Evolutionary conservation across 1,140 invertebrate genomes (phyloP).

Genomic region (Drosophila ohnishii): DNA sequence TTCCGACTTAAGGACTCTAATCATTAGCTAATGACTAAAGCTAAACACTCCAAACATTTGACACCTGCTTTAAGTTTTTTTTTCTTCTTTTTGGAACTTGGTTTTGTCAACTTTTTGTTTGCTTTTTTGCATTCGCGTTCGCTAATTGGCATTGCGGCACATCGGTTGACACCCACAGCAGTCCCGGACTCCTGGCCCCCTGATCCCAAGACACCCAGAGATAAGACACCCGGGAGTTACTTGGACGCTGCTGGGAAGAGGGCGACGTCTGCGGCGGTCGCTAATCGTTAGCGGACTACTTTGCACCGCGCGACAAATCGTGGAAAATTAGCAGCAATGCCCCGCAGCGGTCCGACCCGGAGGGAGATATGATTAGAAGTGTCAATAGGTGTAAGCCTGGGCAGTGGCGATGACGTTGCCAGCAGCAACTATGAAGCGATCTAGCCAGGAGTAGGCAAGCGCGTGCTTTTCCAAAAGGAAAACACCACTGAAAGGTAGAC

Average conservation of each 20-base stretch:
- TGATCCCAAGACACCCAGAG: slow-evolving; percentile 18
- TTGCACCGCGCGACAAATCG: slow-evolving; percentile 44
- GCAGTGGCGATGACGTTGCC: slow-evolving; percentile 41
- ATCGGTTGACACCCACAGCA: slow-evolving; percentile 37
- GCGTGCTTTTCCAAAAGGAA: slow-evolving; percentile 15
- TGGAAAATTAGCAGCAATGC: slow-evolving; percentile 37
- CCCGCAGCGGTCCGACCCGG: slow-evolving; percentile 23
- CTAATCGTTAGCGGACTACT: slow-evolving; percentile 56
- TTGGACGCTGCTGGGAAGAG: slow-evolving; percentile 16
- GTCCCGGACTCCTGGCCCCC: slow-evolving; percentile 5
- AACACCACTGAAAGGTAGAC: background rate
- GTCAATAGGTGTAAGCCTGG: slow-evolving; percentile 65
- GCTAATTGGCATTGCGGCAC: slow-evolving; percentile 48
- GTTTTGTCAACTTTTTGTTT: slow-evolving; percentile 19
- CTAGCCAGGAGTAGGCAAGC: slow-evolving; percentile 6
- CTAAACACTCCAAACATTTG: slow-evolving; percentile 20
- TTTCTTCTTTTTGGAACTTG: slow-evolving; percentile 5
- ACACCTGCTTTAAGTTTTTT: slow-evolving; percentile 7
- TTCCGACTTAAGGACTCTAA: slow-evolving; percentile 11
- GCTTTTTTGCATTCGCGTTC: slow-evolving; percentile 29
- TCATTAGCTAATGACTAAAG: slow-evolving; percentile 18
- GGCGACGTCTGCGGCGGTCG: slow-evolving; percentile 32
- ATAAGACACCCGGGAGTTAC: slow-evolving; percentile 44
- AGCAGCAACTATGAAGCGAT: slow-evolving; percentile 1
- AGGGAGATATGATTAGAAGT: slow-evolving; percentile 73